These are phyloP conservation scores for Tupaia tana DNA, from an alignment of 2,113 vertebrate species.

Conservation along the genomic window DNA sequence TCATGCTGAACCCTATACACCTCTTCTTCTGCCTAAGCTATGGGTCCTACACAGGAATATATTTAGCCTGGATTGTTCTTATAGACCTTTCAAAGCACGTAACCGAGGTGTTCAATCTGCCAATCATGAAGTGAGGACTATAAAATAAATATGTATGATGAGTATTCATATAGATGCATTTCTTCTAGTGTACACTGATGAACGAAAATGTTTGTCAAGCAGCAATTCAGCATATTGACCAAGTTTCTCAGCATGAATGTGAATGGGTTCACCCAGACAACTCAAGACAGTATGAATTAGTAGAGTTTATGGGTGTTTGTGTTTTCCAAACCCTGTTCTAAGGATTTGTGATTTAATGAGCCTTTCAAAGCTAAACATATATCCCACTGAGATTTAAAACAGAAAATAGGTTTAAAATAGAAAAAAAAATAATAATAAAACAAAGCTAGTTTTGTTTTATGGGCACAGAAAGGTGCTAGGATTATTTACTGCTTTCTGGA, in stretches of 20 bases:
- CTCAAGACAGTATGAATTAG: conserved; percentile 34
- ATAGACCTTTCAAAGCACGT: conserved; percentile 17
- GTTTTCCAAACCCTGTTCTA: conserved; percentile 56
- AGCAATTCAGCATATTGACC: background rate
- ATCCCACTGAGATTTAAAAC: conserved; percentile 68
- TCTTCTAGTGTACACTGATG: background rate
- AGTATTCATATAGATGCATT: background rate
- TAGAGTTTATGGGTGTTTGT: background rate
- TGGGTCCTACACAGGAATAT: background rate
- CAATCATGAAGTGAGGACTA: background rate
- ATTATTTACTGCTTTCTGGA: conserved; percentile 78
- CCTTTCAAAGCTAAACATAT: conserved; percentile 65
- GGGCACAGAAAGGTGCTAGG: conserved; percentile 73
- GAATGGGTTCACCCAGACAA: background rate
- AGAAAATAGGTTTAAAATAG: conserved; percentile 72
- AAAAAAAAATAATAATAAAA: conserved; percentile 54
- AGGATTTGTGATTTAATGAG: conserved; percentile 71
- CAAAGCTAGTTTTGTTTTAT: conserved; percentile 74
- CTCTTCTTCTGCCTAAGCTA: background rate
- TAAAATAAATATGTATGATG: conserved; percentile 43
- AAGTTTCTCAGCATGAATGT: background rate
- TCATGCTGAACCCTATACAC: background rate
- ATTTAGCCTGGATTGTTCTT: conserved; percentile 29
- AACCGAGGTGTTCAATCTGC: conserved; percentile 2
- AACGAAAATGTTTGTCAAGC: background rate